These are phyloP conservation scores for Cephalotes varians DNA, from an alignment of 2,888 invertebrate genomes.

Conservation along the genomic window DNA sequence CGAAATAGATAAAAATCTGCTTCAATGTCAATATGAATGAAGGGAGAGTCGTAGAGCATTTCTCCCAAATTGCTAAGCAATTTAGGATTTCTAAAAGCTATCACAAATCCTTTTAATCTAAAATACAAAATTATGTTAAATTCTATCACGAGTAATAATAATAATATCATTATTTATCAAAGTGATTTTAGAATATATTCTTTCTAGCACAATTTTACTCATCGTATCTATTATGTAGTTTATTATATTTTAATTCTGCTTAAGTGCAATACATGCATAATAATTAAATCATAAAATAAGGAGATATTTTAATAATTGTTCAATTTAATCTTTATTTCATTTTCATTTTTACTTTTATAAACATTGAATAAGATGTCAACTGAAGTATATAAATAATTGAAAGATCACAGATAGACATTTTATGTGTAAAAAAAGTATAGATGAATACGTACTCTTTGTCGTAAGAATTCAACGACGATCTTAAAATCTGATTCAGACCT, in stretches of 20 bases:
- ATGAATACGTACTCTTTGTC: constrained; percentile 87
- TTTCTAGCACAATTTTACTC: neutral
- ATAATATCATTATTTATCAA: constrained; percentile 19
- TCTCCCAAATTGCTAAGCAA: constrained; percentile 88
- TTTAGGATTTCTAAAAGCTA: constrained; percentile 90
- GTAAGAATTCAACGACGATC: constrained; percentile 88
- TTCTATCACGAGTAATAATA: neutral
- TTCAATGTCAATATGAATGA: constrained; percentile 89
- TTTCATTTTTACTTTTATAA: neutral
- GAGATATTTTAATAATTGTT: neutral
- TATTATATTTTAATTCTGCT: neutral
- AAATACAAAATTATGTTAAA: constrained; percentile 51
- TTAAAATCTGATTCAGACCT: constrained; percentile 88
- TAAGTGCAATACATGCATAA: neutral
- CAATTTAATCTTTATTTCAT: neutral
- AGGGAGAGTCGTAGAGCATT: constrained; percentile 88
- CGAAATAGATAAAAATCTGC: constrained; percentile 91
- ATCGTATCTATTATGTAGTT: neutral
- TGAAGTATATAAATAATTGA: neutral
- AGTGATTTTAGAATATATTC: constrained; percentile 38
- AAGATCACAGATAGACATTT: neutral
- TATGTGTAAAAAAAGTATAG: neutral
- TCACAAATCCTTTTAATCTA: constrained; percentile 90
- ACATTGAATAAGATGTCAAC: neutral
- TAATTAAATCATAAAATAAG: neutral